Conservation (phyloP, 2,888 invertebrate species). For the Merodon equestris region DNA sequence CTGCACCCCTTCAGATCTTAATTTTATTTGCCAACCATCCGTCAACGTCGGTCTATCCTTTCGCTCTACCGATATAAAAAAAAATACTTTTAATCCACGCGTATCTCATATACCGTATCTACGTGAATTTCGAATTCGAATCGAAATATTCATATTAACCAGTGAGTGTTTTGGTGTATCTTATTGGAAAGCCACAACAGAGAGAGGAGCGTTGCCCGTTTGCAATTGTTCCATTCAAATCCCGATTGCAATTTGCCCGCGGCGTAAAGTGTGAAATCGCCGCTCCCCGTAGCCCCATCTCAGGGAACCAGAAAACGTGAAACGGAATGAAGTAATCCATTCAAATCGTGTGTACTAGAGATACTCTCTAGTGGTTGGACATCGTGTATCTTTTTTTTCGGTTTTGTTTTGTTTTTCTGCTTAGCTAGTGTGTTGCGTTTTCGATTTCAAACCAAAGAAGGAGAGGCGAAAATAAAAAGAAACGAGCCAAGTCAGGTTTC, state of each 20-base stretch:
- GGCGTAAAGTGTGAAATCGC: too few relatives aligned
- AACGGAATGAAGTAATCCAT: slow-evolving; percentile 45
- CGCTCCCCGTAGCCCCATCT: too few relatives aligned
- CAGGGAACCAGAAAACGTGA: slow-evolving; percentile 13
- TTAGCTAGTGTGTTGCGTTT: slow-evolving; percentile 13
- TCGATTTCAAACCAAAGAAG: neutral
- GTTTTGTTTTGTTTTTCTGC: slow-evolving; percentile 25
- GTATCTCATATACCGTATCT: slow-evolving; percentile 17
- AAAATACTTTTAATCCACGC: slow-evolving; percentile 32
- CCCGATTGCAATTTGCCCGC: neutral
- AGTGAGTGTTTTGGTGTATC: slow-evolving; percentile 16
- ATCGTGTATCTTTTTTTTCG: slow-evolving; percentile 25
- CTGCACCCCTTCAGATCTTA: slow-evolving; percentile 31
- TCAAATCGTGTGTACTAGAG: slow-evolving; percentile 35
- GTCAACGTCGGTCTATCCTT: too few relatives aligned
- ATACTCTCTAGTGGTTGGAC: slow-evolving; percentile 38
- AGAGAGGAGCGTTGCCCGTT: slow-evolving; percentile 4
- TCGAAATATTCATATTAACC: slow-evolving; percentile 8
- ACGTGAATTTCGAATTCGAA: slow-evolving; percentile 1
- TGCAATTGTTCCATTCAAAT: slow-evolving; percentile 20
- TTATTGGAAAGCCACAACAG: neutral
- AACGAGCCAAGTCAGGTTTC: slow-evolving; percentile 62
- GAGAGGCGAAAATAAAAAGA: slow-evolving; percentile 31
- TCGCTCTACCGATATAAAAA: slow-evolving; percentile 7
- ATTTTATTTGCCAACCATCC: too few relatives aligned